Base-by-base conservation (phyloP, 2,888 invertebrate species). In the Phorcus lineatus region DNA sequence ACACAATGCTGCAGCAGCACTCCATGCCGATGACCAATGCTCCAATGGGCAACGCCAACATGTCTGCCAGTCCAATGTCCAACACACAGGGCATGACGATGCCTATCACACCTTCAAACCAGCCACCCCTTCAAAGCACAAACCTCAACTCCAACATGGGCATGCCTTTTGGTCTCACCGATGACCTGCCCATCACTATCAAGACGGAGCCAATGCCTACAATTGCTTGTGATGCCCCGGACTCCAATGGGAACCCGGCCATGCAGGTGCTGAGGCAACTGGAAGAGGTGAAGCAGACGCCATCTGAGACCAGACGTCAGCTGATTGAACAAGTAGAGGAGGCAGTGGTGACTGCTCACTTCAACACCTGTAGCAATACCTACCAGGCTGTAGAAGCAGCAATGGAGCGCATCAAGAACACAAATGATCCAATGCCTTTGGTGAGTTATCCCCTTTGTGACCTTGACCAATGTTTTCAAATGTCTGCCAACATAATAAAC, bases 301-400 rank as follows among this genome's bases (percentile, higher is more conserved):
- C 90, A 6, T 84, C 89, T 0, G 87, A 86, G 17, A 76, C 87
- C 1, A 81, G 90, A 16, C 81, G 84, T 22, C 82, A 88, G 40
- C 80, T 91, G 78, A 88, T 91, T 9, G 83, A 88, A 53, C 89
- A 89, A 82, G 90, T 98, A 91, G 95, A 98, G 85, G 95, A 97
- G 86, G 95, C 96, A 67, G 97, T 99, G 84, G 96, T 98, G 88
- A 95, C 97, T 86, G 98, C 99, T 57, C 99, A 99, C 94, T 95
- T 97, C 91, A 97, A 97, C 94, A 99, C 99, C 88, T 98, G 98
- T 95, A 98, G 97, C 93, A 98, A 98, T 94, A 98, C 98, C 91
- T 95, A 96, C 90, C 97, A 97, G 91, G 97, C 97, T 93, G 90
- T 93, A 9, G 82, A 79, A 4, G 90, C 89, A 54, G 90, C 92